Conservation (phyloP, 2,888 invertebrate species). For the Hypercompe scribonia region DNA sequence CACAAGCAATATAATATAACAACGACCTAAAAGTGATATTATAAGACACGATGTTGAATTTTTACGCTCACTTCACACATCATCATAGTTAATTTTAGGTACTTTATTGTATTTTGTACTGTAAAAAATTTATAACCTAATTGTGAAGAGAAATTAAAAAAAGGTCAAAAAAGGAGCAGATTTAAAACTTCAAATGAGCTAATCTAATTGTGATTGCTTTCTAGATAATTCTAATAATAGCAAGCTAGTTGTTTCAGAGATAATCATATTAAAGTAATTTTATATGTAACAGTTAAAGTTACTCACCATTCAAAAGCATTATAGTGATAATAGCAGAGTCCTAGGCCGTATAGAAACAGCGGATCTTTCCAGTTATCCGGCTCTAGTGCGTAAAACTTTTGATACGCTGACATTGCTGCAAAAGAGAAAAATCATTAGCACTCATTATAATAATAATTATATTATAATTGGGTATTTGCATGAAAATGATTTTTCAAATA, state of each 20-base stretch:
- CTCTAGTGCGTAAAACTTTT: slow-evolving; percentile 94
- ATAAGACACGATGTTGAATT: neutral
- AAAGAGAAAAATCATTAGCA: slow-evolving; percentile 21
- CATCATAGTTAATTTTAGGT: no score
- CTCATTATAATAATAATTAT: no score
- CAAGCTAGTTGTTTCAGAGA: neutral
- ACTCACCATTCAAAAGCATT: slow-evolving; percentile 98
- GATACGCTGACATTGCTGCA: slow-evolving; percentile 98
- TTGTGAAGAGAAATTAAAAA: no score
- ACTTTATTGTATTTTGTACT: no score
- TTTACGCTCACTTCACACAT: neutral
- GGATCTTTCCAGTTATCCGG: slow-evolving; percentile 96
- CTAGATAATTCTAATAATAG: neutral
- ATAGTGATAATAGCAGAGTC: slow-evolving; percentile 98
- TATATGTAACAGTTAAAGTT: slow-evolving; percentile 8
- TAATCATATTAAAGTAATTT: neutral
- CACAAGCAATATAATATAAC: no score
- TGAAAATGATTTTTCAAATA: no score
- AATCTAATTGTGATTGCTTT: neutral
- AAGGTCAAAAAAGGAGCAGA: no score
- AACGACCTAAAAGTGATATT: no score
- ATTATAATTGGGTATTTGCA: no score
- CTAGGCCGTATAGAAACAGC: slow-evolving; percentile 96
- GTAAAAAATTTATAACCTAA: no score
- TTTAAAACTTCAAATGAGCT: neutral